phyloP scores from a whole-genome alignment of 1,140 invertebrate genomes.

The Aleiodes sp. region DNA sequence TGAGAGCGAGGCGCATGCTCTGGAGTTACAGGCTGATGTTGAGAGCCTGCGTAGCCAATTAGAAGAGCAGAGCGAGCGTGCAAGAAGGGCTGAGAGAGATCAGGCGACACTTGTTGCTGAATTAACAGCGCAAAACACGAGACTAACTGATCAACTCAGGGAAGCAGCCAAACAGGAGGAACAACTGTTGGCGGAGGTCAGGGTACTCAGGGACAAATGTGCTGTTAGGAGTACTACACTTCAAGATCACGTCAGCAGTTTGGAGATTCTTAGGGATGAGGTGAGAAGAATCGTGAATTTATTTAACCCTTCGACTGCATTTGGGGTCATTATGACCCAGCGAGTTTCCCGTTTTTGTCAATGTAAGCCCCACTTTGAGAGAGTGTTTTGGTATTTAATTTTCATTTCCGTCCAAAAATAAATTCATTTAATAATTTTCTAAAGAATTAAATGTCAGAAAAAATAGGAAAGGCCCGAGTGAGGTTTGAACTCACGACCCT shows the following conservation, averaged over 20 bases:
- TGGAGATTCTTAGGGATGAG: constrained; percentile 89
- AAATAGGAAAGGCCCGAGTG: no score
- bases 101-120: constrained; percentile 82
- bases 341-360: no score
- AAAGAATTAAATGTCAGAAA: constrained; percentile 5
- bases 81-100: constrained; percentile 78
- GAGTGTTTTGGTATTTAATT: no score
- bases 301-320: no score
- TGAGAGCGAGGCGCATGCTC: constrained; percentile 87
- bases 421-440: background rate
- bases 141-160: constrained; percentile 87
- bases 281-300: constrained; percentile 56
- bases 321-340: no score
- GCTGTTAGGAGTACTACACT: constrained; percentile 76
- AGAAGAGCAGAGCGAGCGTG: constrained; percentile 75
- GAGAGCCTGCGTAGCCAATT: constrained; percentile 77
- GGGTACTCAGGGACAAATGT: constrained; percentile 85
- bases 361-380: no score
- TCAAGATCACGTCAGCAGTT: constrained; percentile 87
- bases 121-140: constrained; percentile 89
- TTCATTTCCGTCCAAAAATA: no score
- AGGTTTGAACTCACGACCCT: no score
- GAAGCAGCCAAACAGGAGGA: constrained; percentile 84
- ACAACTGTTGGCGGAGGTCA: constrained; percentile 80
- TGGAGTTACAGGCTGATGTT: constrained; percentile 89